phyloP scores from a whole-genome alignment of 2,113 vertebrate genomes.

The Datnioides undecimradiatus region DNA sequence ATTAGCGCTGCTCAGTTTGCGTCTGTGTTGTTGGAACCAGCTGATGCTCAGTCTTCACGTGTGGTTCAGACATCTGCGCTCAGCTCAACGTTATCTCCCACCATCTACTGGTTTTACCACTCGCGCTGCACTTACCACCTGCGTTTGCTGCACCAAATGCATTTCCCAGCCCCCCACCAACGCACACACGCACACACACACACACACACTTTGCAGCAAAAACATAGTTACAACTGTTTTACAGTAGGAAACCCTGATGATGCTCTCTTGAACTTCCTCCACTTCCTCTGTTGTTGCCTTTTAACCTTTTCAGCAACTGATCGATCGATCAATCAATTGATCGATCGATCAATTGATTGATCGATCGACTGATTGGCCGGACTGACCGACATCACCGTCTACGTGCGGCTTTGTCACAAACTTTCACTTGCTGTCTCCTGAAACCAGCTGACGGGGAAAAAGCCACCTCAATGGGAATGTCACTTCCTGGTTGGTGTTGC shows the following conservation, averaged over 20 bases:
- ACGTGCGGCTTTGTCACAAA: background rate
- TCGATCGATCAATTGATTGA: background rate
- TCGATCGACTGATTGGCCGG: too few species aligned
- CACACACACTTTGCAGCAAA: slow-evolving; percentile 19
- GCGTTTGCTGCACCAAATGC: background rate
- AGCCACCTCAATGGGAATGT: slow-evolving; percentile 11
- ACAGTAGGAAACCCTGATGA: background rate
- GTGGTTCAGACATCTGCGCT: background rate
- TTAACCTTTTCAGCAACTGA: background rate
- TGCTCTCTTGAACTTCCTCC: slow-evolving; percentile 1
- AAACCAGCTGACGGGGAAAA: slow-evolving; percentile 16
- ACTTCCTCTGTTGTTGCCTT: background rate
- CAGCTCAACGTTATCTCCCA: slow-evolving; percentile 17
- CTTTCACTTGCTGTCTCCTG: background rate
- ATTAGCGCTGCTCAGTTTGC: too few species aligned
- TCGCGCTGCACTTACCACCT: slow-evolving; percentile 25
- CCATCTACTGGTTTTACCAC: slow-evolving; percentile 48
- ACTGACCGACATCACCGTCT: too few species aligned
- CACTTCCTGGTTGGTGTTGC: slow-evolving; percentile 39
- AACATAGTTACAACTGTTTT: background rate
- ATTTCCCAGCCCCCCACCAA: background rate
- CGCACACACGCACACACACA: slow-evolving; percentile 1
- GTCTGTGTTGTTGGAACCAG: too few species aligned
- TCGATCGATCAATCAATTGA: background rate
- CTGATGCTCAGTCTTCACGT: background rate